Evolutionary conservation across 2,888 invertebrate genomes (phyloP), one percentile per base, ranked within the genome.

Genomic region (Chalcosyrphus nemorum): DNA sequence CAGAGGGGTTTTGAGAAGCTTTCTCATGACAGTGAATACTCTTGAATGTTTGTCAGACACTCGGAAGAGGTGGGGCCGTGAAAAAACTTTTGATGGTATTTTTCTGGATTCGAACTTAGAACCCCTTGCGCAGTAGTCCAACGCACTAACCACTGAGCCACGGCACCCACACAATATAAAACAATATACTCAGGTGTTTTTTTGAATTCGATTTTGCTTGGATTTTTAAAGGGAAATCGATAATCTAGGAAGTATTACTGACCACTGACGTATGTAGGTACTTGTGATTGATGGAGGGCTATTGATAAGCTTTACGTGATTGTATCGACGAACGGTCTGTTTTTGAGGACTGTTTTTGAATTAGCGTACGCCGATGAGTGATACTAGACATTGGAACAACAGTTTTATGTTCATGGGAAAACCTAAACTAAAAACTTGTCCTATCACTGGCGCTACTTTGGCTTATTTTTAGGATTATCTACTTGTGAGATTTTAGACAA

Each of bases 281-380:
- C 11, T 17, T 35, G 17, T 56, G 56, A 56, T 56, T 32, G 56
- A 56, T 56, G 56, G 19, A 35, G 17, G 17, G 17, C 35, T 56
- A 2, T n/a, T 32, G 56, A 56, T 56, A 56, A 11, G 6, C 5
- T 2, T 2, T 52, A 52, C 52, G 52, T 52, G 52, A 52, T 52
- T 27, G 2, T 24, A 50, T 50, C 27, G 50, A 4, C 19, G n/a
- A 45, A 24, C 47, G 7, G 2, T 43, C 43, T 15, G 15, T 43
- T 15, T n/a, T 5, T 45, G 4, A 21, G 7, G 21, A 47, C 47
- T 11, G 27, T 13, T 1, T 19, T 56, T 56, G 11, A 56, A 4
- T n/a, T 4, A 56, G 56, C 56, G 56, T 35, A 35, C 56, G 56
- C 56, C 56, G 19, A 35, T 56, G 56, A 32, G 15, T 52, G 52